phyloP scores from a whole-genome alignment of 2,888 invertebrate species.

The Oligia strigilis region DNA sequence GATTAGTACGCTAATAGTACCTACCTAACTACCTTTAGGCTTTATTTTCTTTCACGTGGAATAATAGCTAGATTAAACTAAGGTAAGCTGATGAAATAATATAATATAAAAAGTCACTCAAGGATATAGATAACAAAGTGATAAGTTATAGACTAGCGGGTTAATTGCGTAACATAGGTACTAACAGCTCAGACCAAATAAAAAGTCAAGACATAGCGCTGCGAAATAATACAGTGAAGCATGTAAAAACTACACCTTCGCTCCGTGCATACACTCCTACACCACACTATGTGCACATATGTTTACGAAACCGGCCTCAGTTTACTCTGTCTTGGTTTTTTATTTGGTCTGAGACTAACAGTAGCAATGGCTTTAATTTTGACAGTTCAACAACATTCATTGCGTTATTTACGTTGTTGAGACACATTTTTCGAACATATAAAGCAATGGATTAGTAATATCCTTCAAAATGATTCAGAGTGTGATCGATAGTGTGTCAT shows the following conservation, averaged over 20 bases:
- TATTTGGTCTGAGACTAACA: too few relatives aligned
- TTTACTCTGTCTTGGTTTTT: too few relatives aligned
- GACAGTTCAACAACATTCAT: background rate
- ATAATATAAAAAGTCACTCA: background rate
- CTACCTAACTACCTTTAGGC: background rate
- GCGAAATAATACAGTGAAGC: too few relatives aligned
- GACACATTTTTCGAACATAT: background rate
- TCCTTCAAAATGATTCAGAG: background rate
- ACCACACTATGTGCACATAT: too few relatives aligned
- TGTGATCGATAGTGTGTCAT: background rate
- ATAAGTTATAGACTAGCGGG: background rate
- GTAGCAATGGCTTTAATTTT: background rate
- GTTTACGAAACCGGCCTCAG: too few relatives aligned
- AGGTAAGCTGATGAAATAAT: slow-evolving; percentile 21
- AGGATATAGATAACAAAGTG: slow-evolving; percentile 19
- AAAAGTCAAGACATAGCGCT: too few relatives aligned
- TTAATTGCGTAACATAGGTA: background rate
- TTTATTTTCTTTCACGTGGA: background rate
- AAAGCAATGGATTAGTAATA: background rate
- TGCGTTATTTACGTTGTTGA: too few relatives aligned
- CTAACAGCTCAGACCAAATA: too few relatives aligned
- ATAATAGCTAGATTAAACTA: background rate
- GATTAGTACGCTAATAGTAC: background rate
- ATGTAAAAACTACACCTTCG: too few relatives aligned
- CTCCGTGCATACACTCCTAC: too few relatives aligned